Conservation (phyloP, 2,888 invertebrate genomes). For the Rhagonycha fulva region DNA sequence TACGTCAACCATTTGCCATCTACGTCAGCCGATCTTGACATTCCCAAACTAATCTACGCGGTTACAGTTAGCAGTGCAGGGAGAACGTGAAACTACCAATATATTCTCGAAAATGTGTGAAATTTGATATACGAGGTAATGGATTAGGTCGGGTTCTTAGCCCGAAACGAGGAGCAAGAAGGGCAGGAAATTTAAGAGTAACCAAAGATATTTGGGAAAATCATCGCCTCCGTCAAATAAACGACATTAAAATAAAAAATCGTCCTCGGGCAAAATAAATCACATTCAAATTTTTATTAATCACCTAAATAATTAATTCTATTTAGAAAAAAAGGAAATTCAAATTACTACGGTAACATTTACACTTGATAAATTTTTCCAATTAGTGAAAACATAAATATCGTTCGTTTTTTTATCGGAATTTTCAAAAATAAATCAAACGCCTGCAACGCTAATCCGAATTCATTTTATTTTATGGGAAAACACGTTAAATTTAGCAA, state of each 20-base stretch:
- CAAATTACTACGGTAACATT: background rate
- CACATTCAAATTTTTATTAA: background rate
- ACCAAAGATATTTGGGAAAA: constrained; percentile 14
- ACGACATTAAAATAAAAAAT: background rate
- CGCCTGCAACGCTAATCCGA: background rate
- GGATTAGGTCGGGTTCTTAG: constrained; percentile 27
- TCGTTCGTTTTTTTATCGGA: background rate
- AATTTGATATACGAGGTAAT: constrained; percentile 29
- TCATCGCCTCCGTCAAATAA: background rate
- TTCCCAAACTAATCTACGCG: constrained; percentile 27
- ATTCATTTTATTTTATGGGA: background rate
- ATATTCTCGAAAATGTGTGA: constrained; percentile 29
- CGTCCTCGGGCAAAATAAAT: background rate
- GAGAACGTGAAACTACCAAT: constrained; percentile 24
- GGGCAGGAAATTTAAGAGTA: constrained; percentile 17
- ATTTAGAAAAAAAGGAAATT: background rate
- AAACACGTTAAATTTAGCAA: background rate
- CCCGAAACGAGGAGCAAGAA: constrained; percentile 21
- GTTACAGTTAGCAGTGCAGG: constrained; percentile 17
- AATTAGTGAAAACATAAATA: background rate
- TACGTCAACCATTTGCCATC: constrained; percentile 33
- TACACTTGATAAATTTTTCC: background rate
- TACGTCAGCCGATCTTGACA: constrained; percentile 27
- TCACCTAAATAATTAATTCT: background rate
- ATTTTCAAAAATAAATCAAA: background rate